Conservation (phyloP, 2,113 vertebrate species). For the Hyperopisus bebe region DNA sequence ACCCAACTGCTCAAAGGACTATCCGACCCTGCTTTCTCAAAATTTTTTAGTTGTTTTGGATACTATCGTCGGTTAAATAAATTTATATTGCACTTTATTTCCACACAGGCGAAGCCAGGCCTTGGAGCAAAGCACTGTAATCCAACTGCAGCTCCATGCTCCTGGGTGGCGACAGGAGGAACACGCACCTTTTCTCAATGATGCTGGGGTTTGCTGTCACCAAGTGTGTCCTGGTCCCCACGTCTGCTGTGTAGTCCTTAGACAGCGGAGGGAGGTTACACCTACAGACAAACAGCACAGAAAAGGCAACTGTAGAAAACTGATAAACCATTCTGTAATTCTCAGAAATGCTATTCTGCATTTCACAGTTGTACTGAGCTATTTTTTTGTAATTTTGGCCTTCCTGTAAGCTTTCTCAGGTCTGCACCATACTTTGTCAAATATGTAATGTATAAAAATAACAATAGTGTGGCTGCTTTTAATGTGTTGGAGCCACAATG, state of each 20-base stretch:
- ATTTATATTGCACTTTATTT: background rate
- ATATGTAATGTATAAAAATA: background rate
- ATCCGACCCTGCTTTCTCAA: background rate
- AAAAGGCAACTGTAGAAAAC: background rate
- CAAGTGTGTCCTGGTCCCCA: conserved; percentile 81
- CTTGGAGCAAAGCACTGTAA: background rate
- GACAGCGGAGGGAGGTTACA: conserved; percentile 93
- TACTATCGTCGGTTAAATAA: background rate
- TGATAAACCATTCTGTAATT: background rate
- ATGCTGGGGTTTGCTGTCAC: conserved; percentile 98
- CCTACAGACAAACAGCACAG: conserved; percentile 53
- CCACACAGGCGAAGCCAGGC: background rate
- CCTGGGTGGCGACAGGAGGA: background rate
- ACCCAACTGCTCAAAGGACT: background rate
- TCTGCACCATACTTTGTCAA: background rate
- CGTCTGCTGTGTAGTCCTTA: conserved; percentile 77
- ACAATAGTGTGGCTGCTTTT: background rate
- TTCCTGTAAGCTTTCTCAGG: background rate
- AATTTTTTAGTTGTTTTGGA: background rate
- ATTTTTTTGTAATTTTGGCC: background rate
- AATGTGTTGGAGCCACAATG: background rate
- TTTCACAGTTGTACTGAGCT: background rate
- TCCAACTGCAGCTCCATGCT: background rate
- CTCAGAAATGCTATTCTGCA: background rate
- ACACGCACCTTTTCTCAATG: conserved; percentile 81